Conservation (phyloP, 2,797 vertebrate species). For the Echeneis naucrates region DNA sequence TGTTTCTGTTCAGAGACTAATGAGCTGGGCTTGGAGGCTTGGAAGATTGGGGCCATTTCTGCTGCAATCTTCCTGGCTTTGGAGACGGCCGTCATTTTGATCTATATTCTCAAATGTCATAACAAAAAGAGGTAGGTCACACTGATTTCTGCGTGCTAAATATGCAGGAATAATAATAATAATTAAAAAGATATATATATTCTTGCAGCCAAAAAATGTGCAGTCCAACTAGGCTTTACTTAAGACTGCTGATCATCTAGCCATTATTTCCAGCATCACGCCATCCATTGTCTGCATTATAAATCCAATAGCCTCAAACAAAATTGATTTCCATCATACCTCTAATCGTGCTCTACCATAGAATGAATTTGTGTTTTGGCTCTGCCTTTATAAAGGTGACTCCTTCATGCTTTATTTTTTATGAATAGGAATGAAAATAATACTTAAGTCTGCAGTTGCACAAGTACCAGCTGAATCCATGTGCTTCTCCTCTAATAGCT, state of each 20-base stretch:
- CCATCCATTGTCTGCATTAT: slow-evolving; percentile 9
- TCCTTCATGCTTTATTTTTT: slow-evolving; percentile 25
- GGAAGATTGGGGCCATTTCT: slow-evolving; percentile 83
- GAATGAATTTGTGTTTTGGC: slow-evolving; percentile 12
- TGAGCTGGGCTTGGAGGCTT: slow-evolving; percentile 75
- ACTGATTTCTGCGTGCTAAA: background rate
- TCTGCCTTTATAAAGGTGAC: slow-evolving; percentile 27
- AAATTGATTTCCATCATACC: slow-evolving; percentile 31
- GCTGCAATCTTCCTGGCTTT: slow-evolving; percentile 79
- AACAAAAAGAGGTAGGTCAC: slow-evolving; percentile 77
- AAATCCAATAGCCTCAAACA: slow-evolving; percentile 25
- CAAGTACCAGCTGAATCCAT: slow-evolving; percentile 11
- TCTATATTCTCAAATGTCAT: slow-evolving; percentile 81
- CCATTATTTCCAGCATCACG: slow-evolving; percentile 17
- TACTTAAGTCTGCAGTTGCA: slow-evolving; percentile 24
- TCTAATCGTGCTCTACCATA: slow-evolving; percentile 21
- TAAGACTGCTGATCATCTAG: background rate
- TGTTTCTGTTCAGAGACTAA: slow-evolving; percentile 62
- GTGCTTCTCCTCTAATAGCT: slow-evolving; percentile 39
- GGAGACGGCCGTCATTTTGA: slow-evolving; percentile 78
- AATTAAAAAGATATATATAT: slow-evolving; percentile 19
- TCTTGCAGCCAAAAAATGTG: background rate
- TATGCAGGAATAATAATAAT: background rate
- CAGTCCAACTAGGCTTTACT: slow-evolving; percentile 18
- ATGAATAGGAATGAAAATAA: slow-evolving; percentile 40